Evolutionary conservation across 2,113 vertebrate species (phyloP), one percentile per base, ranked within the genome.

Genomic region (Lepisosteus oculatus): DNA sequence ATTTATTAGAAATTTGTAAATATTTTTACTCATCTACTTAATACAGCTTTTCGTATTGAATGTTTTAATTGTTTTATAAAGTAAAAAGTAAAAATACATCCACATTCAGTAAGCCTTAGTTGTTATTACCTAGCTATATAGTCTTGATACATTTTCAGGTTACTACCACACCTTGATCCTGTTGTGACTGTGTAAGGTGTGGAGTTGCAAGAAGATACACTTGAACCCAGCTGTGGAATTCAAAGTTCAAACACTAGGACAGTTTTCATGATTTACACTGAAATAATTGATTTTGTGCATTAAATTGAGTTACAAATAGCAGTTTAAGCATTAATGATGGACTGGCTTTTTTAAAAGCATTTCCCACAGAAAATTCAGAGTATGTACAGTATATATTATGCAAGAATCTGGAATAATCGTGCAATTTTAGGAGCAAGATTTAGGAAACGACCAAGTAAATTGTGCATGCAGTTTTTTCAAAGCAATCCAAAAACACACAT

Each of bases 21-120:
- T 59, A 11, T 13, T n/a, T 59, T 13, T 13, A n/a, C 57, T 13
- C 12, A 59, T 59, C n/a, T 59, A 13, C 2, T 59, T n/a, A n/a
- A 13, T 59, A 59, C n/a, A 59, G 57, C 9, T 51, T 5, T 59
- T 13, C 17, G 5, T n/a, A 15, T 59, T 13, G 12, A 2, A 59
- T 29, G 57, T 59, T 59, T 15, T n/a, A 59, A 6, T n/a, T n/a
- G 4, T 11, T 13, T 59, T 59, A 13, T 59, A 3, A 59, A 13
- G 29, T 29, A 29, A 29, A 59, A 11, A 59, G 57, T n/a, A n/a
- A 29, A 74, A 62, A 8, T 9, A 62, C 8, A 55, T 29, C n/a
- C 51, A 55, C 67, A 57, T 61, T 69, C 67, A 65, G 67, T 45
- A 43, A 17, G 51, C 4, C 55, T 56, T 14, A 74, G 47, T 61